Evolutionary conservation across 2,797 vertebrate species (phyloP), one percentile per base, ranked within the genome.

Genomic region (Pipistrellus nathusii): DNA sequence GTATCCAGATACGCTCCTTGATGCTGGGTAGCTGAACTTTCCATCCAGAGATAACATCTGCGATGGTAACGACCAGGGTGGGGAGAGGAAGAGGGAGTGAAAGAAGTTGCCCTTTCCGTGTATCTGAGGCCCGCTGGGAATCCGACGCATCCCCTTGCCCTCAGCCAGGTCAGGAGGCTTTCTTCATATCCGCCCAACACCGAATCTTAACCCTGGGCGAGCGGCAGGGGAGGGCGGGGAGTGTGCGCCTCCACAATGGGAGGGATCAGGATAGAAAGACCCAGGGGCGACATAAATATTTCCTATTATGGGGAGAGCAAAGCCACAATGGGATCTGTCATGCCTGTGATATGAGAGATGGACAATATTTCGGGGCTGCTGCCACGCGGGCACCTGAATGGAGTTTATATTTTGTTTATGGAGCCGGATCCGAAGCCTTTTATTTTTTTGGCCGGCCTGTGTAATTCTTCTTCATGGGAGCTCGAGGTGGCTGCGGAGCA

Each of bases 401-500:
- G 97, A 97, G 98, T 98, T 98, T 97, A 96, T 98, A 98, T 98
- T 98, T 98, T 98, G 98, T 98, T 98, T 98, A 98, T 98, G 96
- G 96, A 98, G 97, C 98, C 0, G 95, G 98, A 98, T 98, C 98
- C 95, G 96, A 98, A 98, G 96, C 92, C 98, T 97, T 96, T 97
- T 97, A 96, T 97, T 97, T 96, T 92, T 97, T 97, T 84, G 95
- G 96, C 98, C 97, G 97, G 98, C 97, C 98, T 98, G 98, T 98
- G 98, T 98, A 98, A 98, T 98, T 98, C 98, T 98, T 98, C 98
- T 98, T 98, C 98, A 98, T 97, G 98, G 98, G 98, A 98, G 98
- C 98, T 98, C 97, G 95, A 98, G 98, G 98, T 98, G 98, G 98
- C 97, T 98, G 96, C 95, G 97, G 97, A 98, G 98, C 97, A 98